Evolutionary conservation across 2,888 invertebrate species (phyloP), one percentile per base, ranked within the genome.

Genomic region (Micoletzkya japonica): DNA sequence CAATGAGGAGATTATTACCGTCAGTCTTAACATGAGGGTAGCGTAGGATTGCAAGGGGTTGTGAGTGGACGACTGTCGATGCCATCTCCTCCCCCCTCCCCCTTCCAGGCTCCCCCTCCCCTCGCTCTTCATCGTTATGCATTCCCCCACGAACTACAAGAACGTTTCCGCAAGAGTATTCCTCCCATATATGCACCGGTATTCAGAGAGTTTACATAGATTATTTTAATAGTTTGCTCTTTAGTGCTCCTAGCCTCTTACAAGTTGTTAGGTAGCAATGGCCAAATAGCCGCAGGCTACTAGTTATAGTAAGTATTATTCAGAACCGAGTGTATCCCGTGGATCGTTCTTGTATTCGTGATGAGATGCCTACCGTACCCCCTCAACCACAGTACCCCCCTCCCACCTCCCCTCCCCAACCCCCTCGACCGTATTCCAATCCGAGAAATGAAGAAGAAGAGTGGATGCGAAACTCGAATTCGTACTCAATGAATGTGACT

Each of bases 101-200:
- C n/a, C n/a, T n/a, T n/a, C n/a, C 17, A 66, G 64, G 54, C 44
- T 37, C 20, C 52, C 54, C 54, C 64, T 24, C 64, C 54, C 6
- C 1, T 6, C 28, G 50, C 54, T 37, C 54, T 37, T 28, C 52
- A 36, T 32, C 54, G 64, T 66, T 37, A 52, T 24, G 36, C 54
- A 26, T 54, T 66, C 52, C 24, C 37, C 37, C 36, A 36, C 26
- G 54, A 54, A 20, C 34, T 66, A 6, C 37, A 37, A 4, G 14
- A 20, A 1, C 52, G 28, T 10, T 20, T 66, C 6, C 36, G 54
- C 14, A 6, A 32, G 17, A 24, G 28, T 4, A 24, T 66, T 37
- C 54, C 54, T 44, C 54, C 52, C 34, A 52, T 66, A 26, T 66
- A 66, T 66, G 54, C 64, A 36, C 39, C 64, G 7, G 64, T 66